Conservation (phyloP, 2,797 vertebrate genomes). For the Hippopotamyrus pictus region DNA sequence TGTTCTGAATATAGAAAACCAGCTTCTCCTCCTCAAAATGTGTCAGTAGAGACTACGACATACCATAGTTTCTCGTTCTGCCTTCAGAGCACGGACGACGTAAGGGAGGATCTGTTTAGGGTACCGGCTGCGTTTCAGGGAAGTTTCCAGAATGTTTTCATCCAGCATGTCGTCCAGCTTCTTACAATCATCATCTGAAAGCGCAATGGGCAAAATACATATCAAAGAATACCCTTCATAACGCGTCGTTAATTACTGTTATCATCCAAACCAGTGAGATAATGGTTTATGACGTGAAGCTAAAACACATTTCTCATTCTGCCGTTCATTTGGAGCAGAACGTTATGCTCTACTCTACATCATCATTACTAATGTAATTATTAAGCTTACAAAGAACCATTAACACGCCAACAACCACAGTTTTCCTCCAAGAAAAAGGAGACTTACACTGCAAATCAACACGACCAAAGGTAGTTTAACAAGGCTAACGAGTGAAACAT, state of each 20-base stretch:
- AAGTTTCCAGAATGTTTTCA: slow-evolving; percentile 72
- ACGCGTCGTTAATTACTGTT: background rate
- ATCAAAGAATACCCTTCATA: background rate
- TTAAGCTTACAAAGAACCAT: background rate
- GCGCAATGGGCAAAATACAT: background rate
- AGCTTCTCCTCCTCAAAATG: background rate
- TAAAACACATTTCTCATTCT: background rate
- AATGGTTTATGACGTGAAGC: background rate
- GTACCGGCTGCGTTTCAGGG: slow-evolving; percentile 68
- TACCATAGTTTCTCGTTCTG: slow-evolving; percentile 78
- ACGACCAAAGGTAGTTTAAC: background rate
- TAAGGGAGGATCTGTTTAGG: slow-evolving; percentile 73
- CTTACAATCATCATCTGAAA: slow-evolving; percentile 55
- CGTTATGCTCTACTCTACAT: background rate
- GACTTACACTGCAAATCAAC: background rate
- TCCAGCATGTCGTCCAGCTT: slow-evolving; percentile 75
- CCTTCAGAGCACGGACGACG: slow-evolving; percentile 67
- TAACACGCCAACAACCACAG: background rate
- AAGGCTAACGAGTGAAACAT: background rate
- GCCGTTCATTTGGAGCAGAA: background rate
- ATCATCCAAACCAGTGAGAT: background rate
- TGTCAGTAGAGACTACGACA: slow-evolving; percentile 26
- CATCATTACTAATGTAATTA: background rate
- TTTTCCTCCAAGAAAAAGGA: background rate
- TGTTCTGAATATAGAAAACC: background rate